Evolutionary conservation across 2,888 invertebrate species (phyloP).

Genomic region (Sphecodes monilicornis): DNA sequence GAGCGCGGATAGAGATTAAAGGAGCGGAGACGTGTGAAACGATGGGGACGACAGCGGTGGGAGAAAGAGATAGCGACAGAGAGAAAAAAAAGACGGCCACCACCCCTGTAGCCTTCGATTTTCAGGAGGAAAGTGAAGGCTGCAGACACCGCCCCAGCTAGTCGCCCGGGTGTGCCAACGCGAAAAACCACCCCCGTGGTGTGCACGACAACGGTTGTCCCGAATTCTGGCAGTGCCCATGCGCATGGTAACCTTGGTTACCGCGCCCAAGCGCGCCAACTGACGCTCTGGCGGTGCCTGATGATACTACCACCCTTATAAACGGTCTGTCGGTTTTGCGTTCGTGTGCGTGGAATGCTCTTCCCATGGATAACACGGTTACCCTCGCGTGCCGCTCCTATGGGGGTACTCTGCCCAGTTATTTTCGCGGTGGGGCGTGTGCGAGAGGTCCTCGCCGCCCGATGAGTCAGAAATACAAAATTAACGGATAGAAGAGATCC

Average conservation of each 20-base stretch:
- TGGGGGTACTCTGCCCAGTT: constrained; percentile 10
- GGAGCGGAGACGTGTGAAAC: neutral
- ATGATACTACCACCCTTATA: constrained; percentile 35
- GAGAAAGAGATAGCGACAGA: constrained; percentile 29
- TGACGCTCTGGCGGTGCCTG: constrained; percentile 41
- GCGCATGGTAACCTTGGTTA: constrained; percentile 70
- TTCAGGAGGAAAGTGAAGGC: constrained; percentile 81
- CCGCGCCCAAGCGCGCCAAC: constrained; percentile 61
- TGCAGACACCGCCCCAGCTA: constrained; percentile 86
- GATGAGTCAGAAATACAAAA: constrained; percentile 23
- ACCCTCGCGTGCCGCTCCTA: constrained; percentile 4
- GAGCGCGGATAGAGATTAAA: neutral
- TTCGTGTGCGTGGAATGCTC: neutral
- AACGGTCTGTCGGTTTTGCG: constrained; percentile 27
- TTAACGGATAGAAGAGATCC: constrained; percentile 14
- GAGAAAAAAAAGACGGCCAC: constrained; percentile 49
- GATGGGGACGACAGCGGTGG: constrained; percentile 1
- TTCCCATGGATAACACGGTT: constrained; percentile 19
- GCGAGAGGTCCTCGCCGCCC: neutral
- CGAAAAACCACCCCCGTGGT: constrained; percentile 79
- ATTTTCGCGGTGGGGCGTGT: constrained; percentile 23
- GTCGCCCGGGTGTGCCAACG: constrained; percentile 81
- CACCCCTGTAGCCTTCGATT: constrained; percentile 71
- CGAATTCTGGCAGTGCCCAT: constrained; percentile 64
- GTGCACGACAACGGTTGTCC: constrained; percentile 65